These are phyloP conservation scores for Spheniscus humboldti DNA, from an alignment of 2,797 vertebrate species.

Conservation along the genomic window DNA sequence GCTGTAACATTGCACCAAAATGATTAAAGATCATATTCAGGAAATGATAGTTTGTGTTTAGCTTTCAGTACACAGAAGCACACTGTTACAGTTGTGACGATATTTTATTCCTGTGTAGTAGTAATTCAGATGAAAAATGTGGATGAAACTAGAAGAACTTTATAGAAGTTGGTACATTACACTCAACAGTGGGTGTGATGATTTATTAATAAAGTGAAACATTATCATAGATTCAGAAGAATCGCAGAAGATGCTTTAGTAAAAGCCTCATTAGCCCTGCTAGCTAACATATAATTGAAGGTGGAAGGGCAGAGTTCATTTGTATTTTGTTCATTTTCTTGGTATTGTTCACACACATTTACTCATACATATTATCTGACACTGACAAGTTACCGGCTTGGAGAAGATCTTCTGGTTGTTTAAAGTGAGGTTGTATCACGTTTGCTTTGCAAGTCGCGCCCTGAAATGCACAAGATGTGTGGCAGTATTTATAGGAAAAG, in stretches of 20 bases:
- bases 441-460: not conserved
- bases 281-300: constrained; percentile 21
- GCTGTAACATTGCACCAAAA: constrained; percentile 44
- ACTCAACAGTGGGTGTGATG: not conserved
- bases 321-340: constrained; percentile 7
- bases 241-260: not conserved
- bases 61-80: constrained; percentile 32
- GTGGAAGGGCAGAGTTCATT: constrained; percentile 2
- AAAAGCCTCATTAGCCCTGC: constrained; percentile 10
- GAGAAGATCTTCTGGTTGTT: not conserved
- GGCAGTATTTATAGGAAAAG: not conserved
- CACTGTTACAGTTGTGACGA: not conserved
- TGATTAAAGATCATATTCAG: constrained; percentile 54
- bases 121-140: constrained; percentile 38
- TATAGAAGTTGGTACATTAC: not conserved
- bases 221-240: not conserved
- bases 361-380: not conserved
- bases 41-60: constrained; percentile 50
- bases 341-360: not conserved
- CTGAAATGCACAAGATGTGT: not conserved
- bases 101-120: not conserved
- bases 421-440: constrained; percentile 13
- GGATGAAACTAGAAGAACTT: constrained; percentile 9
- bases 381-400: not conserved
- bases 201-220: constrained; percentile 45